Conservation (phyloP, 2,888 invertebrate species). For the Xanthia togata region DNA sequence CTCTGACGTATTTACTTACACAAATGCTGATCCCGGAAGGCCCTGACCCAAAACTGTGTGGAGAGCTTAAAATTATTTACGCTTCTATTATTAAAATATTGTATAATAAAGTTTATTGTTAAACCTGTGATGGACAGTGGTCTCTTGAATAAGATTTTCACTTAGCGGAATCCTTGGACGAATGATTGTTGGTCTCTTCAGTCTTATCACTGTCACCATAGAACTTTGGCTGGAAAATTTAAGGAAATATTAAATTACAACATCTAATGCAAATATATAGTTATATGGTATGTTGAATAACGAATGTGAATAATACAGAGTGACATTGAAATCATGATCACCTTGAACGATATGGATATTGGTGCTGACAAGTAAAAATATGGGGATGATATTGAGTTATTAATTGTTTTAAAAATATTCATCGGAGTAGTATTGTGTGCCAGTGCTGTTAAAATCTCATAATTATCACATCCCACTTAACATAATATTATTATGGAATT, state of each 20-base stretch:
- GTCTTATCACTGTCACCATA: constrained; percentile 92
- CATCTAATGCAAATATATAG: neutral
- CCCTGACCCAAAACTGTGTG: neutral
- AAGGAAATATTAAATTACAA: constrained; percentile 30
- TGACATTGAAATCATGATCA: constrained; percentile 1
- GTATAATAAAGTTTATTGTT: constrained; percentile 50
- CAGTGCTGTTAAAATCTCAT: constrained; percentile 25
- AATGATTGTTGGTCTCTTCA: constrained; percentile 90
- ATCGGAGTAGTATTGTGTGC: neutral
- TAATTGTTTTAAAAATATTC: neutral
- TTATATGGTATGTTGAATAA: neutral
- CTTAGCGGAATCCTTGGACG: constrained; percentile 88
- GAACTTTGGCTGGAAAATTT: constrained; percentile 91
- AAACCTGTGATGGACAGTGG: constrained; percentile 64
- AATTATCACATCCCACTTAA: neutral
- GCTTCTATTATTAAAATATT: constrained; percentile 51
- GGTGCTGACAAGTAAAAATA: constrained; percentile 31
- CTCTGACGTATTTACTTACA: neutral
- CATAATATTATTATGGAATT: constrained; percentile 18
- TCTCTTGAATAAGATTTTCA: constrained; percentile 72
- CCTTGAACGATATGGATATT: neutral
- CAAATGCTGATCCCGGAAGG: neutral
- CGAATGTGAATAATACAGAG: constrained; percentile 9
- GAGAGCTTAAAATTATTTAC: constrained; percentile 23
- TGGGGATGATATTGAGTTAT: constrained; percentile 24